Conservation (phyloP, 2,797 vertebrate species). For the Pterois miles region DNA sequence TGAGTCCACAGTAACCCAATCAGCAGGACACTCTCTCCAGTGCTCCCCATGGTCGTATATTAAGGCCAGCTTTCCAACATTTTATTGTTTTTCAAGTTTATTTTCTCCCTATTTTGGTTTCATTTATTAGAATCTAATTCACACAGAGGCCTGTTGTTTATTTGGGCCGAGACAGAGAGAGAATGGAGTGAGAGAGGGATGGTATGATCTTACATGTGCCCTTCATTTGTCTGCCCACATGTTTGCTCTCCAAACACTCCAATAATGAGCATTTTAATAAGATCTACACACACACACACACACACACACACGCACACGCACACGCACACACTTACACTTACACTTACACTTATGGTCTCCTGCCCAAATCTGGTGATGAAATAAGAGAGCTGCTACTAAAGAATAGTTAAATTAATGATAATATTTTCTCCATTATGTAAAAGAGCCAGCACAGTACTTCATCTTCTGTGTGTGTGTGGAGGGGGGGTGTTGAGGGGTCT, state of each 20-base stretch:
- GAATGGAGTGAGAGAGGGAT: neutral
- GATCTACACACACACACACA: constrained; percentile 30
- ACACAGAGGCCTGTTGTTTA: constrained; percentile 50
- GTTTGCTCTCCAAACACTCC: constrained; percentile 74
- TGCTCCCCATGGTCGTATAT: constrained; percentile 30
- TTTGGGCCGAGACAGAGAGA: constrained; percentile 44
- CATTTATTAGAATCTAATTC: constrained; percentile 69
- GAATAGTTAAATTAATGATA: constrained; percentile 60
- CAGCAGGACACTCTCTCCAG: constrained; percentile 26
- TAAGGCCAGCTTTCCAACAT: constrained; percentile 41
- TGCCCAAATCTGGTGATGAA: constrained; percentile 46
- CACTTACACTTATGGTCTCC: no score
- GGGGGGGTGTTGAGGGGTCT: constrained; percentile 27
- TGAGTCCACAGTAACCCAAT: constrained; percentile 37
- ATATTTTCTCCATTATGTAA: constrained; percentile 62
- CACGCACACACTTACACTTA: no score
- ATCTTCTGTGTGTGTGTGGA: constrained; percentile 6
- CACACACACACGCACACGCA: neutral
- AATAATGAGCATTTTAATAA: constrained; percentile 66
- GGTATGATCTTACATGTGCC: constrained; percentile 56
- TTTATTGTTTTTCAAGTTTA: constrained; percentile 66
- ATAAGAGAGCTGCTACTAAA: constrained; percentile 49
- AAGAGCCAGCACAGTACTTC: constrained; percentile 30
- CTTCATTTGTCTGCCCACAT: constrained; percentile 49
- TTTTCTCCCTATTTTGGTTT: constrained; percentile 68